Evolutionary conservation across 2,888 invertebrate genomes (phyloP).

Genomic region (Hipparchia semele): DNA sequence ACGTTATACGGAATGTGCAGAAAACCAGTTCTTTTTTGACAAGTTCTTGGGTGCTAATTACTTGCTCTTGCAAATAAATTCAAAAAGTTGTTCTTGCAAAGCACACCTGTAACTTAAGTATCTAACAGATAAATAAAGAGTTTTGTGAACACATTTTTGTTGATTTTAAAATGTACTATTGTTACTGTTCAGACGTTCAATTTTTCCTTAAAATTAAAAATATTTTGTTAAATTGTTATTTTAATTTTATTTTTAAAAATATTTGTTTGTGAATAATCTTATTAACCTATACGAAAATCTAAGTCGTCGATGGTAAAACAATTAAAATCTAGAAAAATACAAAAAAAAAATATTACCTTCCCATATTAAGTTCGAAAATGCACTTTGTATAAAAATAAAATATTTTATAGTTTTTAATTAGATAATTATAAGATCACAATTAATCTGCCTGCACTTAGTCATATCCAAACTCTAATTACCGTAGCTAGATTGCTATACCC

Average conservation of each 20-base stretch:
- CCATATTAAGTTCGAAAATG: background rate
- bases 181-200: no score
- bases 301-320: no score
- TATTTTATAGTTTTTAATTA: background rate
- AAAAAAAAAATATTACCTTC: background rate
- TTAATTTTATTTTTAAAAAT: no score
- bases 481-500: background rate
- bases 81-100: background rate
- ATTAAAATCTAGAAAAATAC: background rate
- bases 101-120: no score
- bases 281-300: no score
- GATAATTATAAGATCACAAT: background rate
- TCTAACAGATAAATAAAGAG: no score
- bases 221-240: no score
- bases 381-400: background rate
- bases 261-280: no score
- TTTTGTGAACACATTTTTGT: no score
- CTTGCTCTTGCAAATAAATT: background rate
- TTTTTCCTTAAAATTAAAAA: no score
- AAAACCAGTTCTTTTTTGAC: conserved; percentile 4
- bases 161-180: no score
- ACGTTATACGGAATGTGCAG: background rate
- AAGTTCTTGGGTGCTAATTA: background rate
- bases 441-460: background rate
- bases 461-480: conserved; percentile 19